Base-by-base conservation (phyloP, 2,888 invertebrate species). In the Heliconius aoede region DNA sequence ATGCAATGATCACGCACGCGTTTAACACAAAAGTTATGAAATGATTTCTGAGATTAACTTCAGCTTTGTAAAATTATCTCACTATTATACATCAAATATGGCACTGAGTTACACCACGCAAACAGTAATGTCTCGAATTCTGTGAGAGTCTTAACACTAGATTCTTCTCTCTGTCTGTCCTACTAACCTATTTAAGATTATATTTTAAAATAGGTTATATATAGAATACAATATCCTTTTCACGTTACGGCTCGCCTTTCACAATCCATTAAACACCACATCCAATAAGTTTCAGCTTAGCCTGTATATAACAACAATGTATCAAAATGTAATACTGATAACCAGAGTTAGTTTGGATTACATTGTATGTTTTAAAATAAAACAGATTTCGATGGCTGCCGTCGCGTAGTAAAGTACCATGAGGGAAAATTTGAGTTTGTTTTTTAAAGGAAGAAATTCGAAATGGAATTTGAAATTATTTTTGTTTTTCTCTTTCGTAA, bases 211-310 rank as follows among this genome's bases (percentile, higher is more conserved):
- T 15, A 0, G 13, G 11, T 4, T 64, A 4, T 9, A 32, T 32
- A 64, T 36, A n/a, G 13, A 64, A 4, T n/a, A 36, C 21, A 32
- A n/a, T 36, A 32, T 32, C n/a, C 1, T 13, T 64, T 32, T 32
- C 32, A 26, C 4, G 32, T 36, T 24, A 64, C 62, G 32, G 13
- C 24, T 24, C 13, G 11, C 4, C 58, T 58, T 46, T 46, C 46
- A 18, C 36, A 65, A 65, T 32, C 65, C 51, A 30, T 18, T 68
- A 68, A 68, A 68, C 68, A 51, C 30, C 28, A 68, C 28, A 36
- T 69, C 30, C 40, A 32, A 55, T 69, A 55, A 24, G 3, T 55
- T 69, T 30, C 30, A 69, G 55, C 69, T 55, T 55, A 55, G n/a
- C n/a, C 13, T 55, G 3, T 55, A 55, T 55, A 18, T 46, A 21